These are phyloP conservation scores for Corythornis leucogaster DNA, from an alignment of 2,797 vertebrate genomes.

Conservation along the genomic window DNA sequence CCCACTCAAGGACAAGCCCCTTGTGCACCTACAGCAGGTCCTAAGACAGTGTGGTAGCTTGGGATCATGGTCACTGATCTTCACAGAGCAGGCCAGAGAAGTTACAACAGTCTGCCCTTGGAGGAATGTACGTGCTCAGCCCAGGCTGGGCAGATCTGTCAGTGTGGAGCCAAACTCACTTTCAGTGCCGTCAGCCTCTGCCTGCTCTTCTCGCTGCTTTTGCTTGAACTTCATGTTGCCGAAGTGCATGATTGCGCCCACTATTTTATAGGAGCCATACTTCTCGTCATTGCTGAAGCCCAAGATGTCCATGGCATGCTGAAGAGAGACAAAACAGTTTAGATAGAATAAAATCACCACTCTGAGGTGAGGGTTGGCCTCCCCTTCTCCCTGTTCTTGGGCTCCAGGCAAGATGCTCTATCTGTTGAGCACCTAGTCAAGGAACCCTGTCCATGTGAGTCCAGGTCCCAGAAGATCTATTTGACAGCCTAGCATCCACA, in stretches of 20 bases:
- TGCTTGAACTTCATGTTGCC: constrained; percentile 98
- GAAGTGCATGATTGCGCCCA: constrained; percentile 94
- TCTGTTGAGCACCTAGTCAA: neutral
- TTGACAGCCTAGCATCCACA: neutral
- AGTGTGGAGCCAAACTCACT: constrained; percentile 78
- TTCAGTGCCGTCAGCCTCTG: constrained; percentile 91
- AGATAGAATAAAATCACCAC: neutral
- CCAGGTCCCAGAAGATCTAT: neutral
- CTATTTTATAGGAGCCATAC: constrained; percentile 92
- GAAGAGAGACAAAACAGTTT: neutral
- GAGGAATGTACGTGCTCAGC: neutral
- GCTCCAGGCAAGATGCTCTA: neutral
- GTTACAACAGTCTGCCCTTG: neutral
- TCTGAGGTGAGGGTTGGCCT: neutral
- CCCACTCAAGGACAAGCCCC: neutral
- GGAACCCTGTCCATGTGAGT: neutral
- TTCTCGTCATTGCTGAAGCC: constrained; percentile 91
- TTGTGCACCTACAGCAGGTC: neutral
- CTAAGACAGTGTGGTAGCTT: neutral
- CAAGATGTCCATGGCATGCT: constrained; percentile 94
- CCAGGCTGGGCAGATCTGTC: neutral
- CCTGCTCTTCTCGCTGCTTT: constrained; percentile 93
- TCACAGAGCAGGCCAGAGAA: neutral
- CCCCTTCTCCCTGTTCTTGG: neutral
- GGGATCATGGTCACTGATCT: neutral